Percentiles rank a stretch among this genome's conserved stretches.
phyloP scores from a whole-genome alignment of 2,888 invertebrate species.

The Cylloceria caligata region DNA sequence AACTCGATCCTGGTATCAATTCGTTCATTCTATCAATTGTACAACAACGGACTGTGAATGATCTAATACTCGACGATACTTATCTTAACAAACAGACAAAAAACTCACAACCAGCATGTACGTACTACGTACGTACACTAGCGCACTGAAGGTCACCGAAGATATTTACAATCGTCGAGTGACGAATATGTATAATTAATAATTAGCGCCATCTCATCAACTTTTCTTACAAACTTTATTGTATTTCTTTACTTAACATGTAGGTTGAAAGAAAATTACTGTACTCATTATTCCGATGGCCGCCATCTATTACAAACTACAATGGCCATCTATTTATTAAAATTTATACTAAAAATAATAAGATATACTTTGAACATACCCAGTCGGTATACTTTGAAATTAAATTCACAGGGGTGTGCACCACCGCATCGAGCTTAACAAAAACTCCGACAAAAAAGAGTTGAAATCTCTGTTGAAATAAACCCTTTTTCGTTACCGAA shows the following conservation, averaged over 20 bases:
- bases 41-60: not conserved
- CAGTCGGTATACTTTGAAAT: not conserved
- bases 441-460: slow-evolving; percentile 40
- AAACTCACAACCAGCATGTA: not conserved
- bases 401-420: not conserved
- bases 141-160: not conserved
- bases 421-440: not conserved
- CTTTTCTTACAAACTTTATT: not conserved
- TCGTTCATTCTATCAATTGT: not conserved
- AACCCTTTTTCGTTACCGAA: slow-evolving; percentile 35
- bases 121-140: not conserved
- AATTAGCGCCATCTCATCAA: slow-evolving; percentile 24
- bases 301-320: too few species aligned
- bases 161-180: not conserved
- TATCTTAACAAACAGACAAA: not conserved
- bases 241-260: not conserved
- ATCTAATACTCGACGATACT: not conserved
- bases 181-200: not conserved
- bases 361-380: not conserved
- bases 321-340: too few species aligned
- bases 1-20: not conserved
- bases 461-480: slow-evolving; percentile 37
- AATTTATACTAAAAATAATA: not conserved
- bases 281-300: too few species aligned
- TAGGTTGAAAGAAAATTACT: too few species aligned